A percentile compares a stretch with the other conserved stretches of the same genome.
These are phyloP conservation scores for Melangyna quadrimaculata DNA, from an alignment of 2,888 invertebrate species.

Conservation along the genomic window DNA sequence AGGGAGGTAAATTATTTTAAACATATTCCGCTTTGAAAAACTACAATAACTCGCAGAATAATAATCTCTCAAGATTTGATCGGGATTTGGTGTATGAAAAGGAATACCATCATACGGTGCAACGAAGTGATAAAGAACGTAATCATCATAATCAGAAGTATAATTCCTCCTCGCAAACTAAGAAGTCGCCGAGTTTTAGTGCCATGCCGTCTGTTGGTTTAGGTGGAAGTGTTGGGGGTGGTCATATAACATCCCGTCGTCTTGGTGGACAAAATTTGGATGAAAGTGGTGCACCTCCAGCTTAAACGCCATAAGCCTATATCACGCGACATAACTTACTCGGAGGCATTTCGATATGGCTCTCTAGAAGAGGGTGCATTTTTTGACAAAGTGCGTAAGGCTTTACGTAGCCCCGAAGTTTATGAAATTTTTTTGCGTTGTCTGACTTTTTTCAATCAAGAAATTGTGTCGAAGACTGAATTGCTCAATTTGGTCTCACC, in stretches of 20 bases:
- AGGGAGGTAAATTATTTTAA: no score
- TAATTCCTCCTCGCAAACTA: conserved; percentile 74
- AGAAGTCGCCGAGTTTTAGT: conserved; percentile 80
- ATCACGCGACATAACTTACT: conserved; percentile 90
- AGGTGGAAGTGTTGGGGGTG: conserved; percentile 57
- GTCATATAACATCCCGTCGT: conserved; percentile 62
- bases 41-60: conserved; percentile 67
- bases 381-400: conserved; percentile 96
- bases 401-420: conserved; percentile 91
- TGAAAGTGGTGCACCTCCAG: conserved; percentile 82
- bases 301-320: conserved; percentile 86
- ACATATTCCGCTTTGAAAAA: conserved; percentile 54
- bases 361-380: conserved; percentile 96
- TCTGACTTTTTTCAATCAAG: conserved; percentile 94
- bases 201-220: conserved; percentile 72
- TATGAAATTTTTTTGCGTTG: conserved; percentile 98
- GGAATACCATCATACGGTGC: conserved; percentile 77
- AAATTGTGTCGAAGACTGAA: conserved; percentile 95
- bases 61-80: conserved; percentile 73
- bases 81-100: conserved; percentile 76
- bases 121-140: conserved; percentile 73
- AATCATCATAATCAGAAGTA: conserved; percentile 76
- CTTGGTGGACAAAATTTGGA: conserved; percentile 72
- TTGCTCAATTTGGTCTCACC: conserved; percentile 93
- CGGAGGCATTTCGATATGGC: conserved; percentile 95